phyloP scores from a whole-genome alignment of 2,888 invertebrate genomes.

The Limnephilus lunatus region DNA sequence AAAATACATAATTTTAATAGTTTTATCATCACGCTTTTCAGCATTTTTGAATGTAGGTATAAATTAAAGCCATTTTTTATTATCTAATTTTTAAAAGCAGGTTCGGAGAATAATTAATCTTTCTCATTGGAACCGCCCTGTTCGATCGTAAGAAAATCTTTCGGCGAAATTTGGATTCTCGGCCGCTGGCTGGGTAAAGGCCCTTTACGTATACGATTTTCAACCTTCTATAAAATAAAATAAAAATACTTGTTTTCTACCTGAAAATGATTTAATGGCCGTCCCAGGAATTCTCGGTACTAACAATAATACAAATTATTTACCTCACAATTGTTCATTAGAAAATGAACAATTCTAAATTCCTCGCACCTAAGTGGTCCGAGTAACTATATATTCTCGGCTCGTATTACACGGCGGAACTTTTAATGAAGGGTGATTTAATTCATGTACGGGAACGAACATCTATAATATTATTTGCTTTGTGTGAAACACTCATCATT shows the following conservation, averaged over 20 bases:
- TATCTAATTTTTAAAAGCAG: too few species aligned
- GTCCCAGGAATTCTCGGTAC: background rate
- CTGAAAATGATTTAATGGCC: background rate
- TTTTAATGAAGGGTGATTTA: constrained; percentile 38
- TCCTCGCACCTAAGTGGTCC: constrained; percentile 22
- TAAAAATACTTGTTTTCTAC: background rate
- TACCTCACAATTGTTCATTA: background rate
- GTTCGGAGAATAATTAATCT: too few species aligned
- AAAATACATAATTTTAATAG: too few species aligned
- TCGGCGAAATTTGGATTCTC: too few species aligned
- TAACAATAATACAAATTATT: background rate
- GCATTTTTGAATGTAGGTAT: too few species aligned
- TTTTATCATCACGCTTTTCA: too few species aligned
- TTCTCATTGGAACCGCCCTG: too few species aligned
- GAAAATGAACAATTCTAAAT: background rate
- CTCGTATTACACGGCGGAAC: constrained; percentile 19
- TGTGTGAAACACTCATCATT: constrained; percentile 2
- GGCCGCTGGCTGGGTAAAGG: too few species aligned
- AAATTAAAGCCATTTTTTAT: too few species aligned
- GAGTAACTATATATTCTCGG: constrained; percentile 34
- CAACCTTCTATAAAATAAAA: background rate
- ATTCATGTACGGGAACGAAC: constrained; percentile 22
- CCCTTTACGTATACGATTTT: background rate
- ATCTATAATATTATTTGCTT: constrained; percentile 25
- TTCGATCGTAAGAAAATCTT: too few species aligned